phyloP scores from a whole-genome alignment of 2,797 vertebrate genomes.

The Aulostomus chinensis region DNA sequence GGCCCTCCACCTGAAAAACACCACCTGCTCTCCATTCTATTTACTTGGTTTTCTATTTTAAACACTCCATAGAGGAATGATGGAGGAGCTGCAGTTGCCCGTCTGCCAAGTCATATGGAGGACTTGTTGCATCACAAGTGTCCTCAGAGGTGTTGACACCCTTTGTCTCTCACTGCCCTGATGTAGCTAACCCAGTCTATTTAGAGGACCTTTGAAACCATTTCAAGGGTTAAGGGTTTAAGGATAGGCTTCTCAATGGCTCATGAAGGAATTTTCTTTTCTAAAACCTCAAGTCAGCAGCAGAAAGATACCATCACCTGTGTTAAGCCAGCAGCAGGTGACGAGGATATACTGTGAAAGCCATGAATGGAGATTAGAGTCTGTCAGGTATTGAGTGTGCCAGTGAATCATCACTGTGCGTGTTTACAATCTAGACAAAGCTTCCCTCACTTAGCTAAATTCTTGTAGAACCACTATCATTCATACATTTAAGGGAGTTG shows the following conservation, averaged over 20 bases:
- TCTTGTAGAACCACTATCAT: conserved; percentile 54
- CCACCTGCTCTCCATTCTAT: not conserved
- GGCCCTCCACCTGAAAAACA: conserved; percentile 37
- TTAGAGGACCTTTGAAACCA: not conserved
- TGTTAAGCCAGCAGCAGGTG: not conserved
- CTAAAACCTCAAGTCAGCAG: conserved; percentile 28
- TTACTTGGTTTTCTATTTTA: conserved; percentile 26
- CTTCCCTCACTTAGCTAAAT: conserved; percentile 20
- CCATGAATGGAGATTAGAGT: conserved; percentile 32
- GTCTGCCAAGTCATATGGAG: not conserved
- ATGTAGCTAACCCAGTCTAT: conserved; percentile 3
- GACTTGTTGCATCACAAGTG: too few species aligned
- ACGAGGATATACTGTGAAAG: conserved; percentile 55
- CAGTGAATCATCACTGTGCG: conserved; percentile 40
- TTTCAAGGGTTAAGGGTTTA: not conserved
- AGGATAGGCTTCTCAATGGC: conserved; percentile 37
- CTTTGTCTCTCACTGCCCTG: conserved; percentile 46
- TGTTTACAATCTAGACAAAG: conserved; percentile 68
- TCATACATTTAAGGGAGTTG: conserved; percentile 53
- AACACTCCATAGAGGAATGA: conserved; percentile 56
- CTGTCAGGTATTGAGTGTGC: conserved; percentile 43
- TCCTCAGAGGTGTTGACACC: too few species aligned
- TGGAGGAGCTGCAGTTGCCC: conserved; percentile 39
- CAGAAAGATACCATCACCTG: conserved; percentile 17
- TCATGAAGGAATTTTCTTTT: conserved; percentile 74